Conservation (phyloP, 2,888 invertebrate genomes). For the Clanis bilineata region DNA sequence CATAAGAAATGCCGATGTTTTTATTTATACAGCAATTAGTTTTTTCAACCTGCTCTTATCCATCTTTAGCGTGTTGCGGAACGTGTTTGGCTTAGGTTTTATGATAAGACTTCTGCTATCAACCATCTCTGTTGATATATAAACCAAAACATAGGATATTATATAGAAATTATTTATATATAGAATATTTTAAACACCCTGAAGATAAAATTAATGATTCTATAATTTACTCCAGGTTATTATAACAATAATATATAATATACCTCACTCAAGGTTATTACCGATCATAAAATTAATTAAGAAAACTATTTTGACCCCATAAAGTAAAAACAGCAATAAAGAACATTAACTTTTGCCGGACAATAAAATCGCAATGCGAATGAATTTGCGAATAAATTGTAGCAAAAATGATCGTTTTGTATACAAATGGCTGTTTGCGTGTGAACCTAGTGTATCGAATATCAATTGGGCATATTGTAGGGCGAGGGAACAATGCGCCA, state of each 20-base stretch:
- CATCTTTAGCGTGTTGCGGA: too few species aligned
- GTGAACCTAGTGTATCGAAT: conserved; percentile 77
- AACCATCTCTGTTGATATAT: too few species aligned
- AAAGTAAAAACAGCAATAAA: conserved; percentile 20
- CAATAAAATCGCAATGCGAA: conserved; percentile 60
- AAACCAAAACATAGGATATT: too few species aligned
- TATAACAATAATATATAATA: too few species aligned
- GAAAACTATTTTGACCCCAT: background rate
- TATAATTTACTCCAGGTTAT: background rate
- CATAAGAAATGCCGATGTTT: too few species aligned
- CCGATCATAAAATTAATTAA: background rate
- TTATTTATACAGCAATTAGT: too few species aligned
- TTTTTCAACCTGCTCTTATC: too few species aligned
- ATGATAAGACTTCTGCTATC: too few species aligned
- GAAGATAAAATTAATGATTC: background rate
- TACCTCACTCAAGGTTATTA: background rate
- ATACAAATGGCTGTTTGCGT: conserved; percentile 72
- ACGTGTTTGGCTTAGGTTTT: too few species aligned
- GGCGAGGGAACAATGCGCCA: conserved; percentile 49
- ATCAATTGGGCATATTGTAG: conserved; percentile 65
- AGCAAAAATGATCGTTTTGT: conserved; percentile 64
- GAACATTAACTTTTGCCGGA: conserved; percentile 55
- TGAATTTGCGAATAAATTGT: conserved; percentile 41
- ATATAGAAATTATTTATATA: too few species aligned
- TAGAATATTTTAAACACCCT: too few species aligned